phyloP scores from a whole-genome alignment of 1,140 invertebrate genomes.

The Drosophila truncata region DNA sequence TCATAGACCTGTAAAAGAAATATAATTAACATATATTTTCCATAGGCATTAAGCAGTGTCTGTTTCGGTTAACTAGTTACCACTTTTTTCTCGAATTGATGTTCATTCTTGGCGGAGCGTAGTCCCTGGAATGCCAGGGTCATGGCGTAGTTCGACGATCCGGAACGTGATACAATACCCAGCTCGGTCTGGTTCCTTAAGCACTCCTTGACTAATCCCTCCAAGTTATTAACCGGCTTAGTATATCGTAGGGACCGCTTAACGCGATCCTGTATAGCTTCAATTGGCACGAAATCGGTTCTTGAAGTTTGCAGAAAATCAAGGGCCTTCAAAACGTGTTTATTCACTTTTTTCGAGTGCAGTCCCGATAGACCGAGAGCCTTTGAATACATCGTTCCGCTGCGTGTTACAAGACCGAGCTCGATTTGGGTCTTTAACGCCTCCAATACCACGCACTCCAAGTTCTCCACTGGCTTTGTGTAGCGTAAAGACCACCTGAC shows the following conservation, averaged over 20 bases:
- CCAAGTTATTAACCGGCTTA: background rate
- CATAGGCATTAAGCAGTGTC: background rate
- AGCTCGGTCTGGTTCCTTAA: background rate
- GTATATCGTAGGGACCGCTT: slow-evolving; percentile 14
- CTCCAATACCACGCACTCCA: background rate
- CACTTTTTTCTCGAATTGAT: background rate
- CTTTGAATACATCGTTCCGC: background rate
- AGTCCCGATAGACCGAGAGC: background rate
- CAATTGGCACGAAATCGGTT: background rate
- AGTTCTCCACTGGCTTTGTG: background rate
- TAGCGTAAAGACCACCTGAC: background rate
- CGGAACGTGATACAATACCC: background rate
- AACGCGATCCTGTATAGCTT: slow-evolving; percentile 3
- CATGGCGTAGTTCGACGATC: background rate
- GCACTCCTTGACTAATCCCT: background rate
- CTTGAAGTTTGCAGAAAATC: background rate
- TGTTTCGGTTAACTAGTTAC: background rate
- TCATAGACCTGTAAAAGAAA: background rate
- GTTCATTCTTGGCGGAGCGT: background rate
- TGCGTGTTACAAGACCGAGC: background rate
- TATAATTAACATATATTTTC: background rate
- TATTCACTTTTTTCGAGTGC: slow-evolving; percentile 35
- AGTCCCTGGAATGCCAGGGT: background rate
- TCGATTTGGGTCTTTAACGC: background rate
- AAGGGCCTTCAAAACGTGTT: slow-evolving; percentile 46